phyloP scores from a whole-genome alignment of 2,888 invertebrate species.

The Suillia variegata region DNA sequence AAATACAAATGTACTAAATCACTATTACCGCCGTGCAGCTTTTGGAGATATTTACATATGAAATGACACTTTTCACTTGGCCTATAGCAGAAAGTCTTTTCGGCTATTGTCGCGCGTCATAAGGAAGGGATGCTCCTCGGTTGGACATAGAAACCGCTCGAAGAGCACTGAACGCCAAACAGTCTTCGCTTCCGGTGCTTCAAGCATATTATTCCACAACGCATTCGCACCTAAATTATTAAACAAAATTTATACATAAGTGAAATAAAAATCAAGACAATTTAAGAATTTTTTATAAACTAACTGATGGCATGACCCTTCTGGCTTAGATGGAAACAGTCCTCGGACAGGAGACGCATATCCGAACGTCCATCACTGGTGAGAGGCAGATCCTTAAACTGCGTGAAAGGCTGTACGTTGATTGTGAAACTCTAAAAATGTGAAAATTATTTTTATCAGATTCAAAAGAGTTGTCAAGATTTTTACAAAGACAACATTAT shows the following conservation, averaged over 20 bases:
- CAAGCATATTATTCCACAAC: conserved; percentile 69
- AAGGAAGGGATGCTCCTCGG: conserved; percentile 47
- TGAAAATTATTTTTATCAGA: not conserved
- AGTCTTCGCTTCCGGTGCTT: conserved; percentile 64
- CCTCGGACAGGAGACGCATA: conserved; percentile 64
- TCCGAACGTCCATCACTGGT: conserved; percentile 61
- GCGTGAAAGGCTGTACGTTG: conserved; percentile 64
- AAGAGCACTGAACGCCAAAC: conserved; percentile 41
- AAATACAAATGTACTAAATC: too few relatives aligned
- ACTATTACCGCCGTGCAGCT: too few relatives aligned
- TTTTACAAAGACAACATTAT: not conserved
- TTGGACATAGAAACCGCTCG: conserved; percentile 53
- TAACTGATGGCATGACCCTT: conserved; percentile 65
- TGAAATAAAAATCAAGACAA: not conserved
- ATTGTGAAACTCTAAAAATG: conserved; percentile 65
- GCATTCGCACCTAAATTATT: conserved; percentile 62
- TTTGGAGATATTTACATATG: too few relatives aligned
- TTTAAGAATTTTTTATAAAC: too few relatives aligned
- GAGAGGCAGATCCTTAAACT: conserved; percentile 60
- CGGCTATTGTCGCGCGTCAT: conserved; percentile 51
- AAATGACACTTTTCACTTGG: too few relatives aligned
- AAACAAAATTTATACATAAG: not conserved
- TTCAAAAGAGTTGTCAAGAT: conserved; percentile 2
- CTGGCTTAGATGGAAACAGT: conserved; percentile 71
- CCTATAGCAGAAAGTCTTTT: conserved; percentile 37